phyloP scores from a whole-genome alignment of 1,140 invertebrate genomes.

The Latrodectus geometricus region DNA sequence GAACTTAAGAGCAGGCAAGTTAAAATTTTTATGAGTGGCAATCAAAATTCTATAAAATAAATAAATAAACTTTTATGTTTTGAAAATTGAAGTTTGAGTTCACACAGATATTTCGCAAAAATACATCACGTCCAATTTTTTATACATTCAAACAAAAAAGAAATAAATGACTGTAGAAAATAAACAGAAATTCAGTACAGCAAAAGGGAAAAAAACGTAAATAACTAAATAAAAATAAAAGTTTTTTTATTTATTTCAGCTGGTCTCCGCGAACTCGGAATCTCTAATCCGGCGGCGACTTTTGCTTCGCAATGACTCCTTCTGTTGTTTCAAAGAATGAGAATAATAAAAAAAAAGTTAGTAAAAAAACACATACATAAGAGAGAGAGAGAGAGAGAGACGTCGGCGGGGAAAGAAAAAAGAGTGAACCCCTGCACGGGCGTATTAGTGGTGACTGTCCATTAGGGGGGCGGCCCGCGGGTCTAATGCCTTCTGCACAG shows the following conservation, averaged over 20 bases:
- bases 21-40: no score
- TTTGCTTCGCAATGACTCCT: constrained; percentile 10
- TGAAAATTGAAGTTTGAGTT: no score
- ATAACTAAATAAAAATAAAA: not conserved
- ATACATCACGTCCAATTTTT: no score
- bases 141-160: no score
- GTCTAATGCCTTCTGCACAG: constrained; percentile 47
- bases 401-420: constrained; percentile 6
- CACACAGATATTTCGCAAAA: no score
- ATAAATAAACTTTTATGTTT: no score
- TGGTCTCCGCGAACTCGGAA: constrained; percentile 13
- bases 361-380: constrained; percentile 25
- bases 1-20: no score
- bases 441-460: constrained; percentile 59
- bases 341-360: constrained; percentile 27
- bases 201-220: no score
- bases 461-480: constrained; percentile 52
- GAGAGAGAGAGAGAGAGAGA: not conserved
- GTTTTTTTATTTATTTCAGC: not conserved
- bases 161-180: no score
- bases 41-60: no score
- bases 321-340: constrained; percentile 43
- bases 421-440: constrained; percentile 16
- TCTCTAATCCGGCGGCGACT: constrained; percentile 56
- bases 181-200: no score